Conservation (phyloP, 2,113 vertebrate genomes). For the Sclerurus mexicanus region DNA sequence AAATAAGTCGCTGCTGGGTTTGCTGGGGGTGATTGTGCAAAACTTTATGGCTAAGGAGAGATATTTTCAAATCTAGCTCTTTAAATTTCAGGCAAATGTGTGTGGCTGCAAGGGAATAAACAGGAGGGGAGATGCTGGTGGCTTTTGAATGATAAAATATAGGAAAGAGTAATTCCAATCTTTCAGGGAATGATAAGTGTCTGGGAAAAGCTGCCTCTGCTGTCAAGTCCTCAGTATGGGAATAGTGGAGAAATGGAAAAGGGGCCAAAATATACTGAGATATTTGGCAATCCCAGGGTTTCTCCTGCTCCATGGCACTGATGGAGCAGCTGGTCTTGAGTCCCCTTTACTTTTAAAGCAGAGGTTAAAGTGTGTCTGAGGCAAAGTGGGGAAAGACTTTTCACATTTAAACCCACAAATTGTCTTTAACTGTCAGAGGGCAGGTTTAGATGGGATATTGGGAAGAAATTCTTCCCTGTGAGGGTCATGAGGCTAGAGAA, state of each 20-base stretch:
- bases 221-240: rapidly evolving
- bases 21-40: neutral
- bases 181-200: neutral
- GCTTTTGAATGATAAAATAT: neutral
- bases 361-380: neutral
- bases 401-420: neutral
- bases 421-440: neutral
- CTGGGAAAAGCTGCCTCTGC: neutral
- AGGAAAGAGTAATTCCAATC: neutral
- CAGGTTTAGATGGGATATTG: neutral
- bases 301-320: neutral
- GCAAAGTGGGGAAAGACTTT: neutral
- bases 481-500: rapidly evolving
- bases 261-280: neutral
- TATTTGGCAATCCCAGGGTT: neutral
- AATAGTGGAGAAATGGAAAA: neutral
- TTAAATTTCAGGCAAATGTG: neutral
- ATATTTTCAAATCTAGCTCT: rapidly evolving
- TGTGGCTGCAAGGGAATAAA: neutral
- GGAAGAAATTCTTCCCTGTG: neutral
- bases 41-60: neutral
- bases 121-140: neutral
- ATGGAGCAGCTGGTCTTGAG: neutral
- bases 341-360: neutral
- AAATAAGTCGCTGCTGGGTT: neutral